Evolutionary conservation across 2,888 invertebrate genomes (phyloP), one percentile per base, ranked within the genome.

Genomic region (Hypselothyrea guttata): DNA sequence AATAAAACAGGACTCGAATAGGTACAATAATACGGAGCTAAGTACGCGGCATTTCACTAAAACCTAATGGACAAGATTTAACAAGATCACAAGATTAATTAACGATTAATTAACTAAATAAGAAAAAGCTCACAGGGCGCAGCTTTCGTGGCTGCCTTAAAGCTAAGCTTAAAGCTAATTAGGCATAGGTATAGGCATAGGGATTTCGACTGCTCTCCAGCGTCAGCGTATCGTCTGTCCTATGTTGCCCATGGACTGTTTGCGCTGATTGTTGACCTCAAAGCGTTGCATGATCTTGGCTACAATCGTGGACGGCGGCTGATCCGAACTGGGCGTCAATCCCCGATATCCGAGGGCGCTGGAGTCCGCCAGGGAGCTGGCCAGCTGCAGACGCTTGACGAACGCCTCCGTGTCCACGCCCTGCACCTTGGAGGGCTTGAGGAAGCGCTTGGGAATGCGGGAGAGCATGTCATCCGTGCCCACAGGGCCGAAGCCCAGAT

Each of bases 271-370:
- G 46, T 77, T 92, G 71, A 92, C 91, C 66, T 93, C 91, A 69
- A 93, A 92, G 56, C 94, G 92, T 73, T 94, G 93, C 92, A 95
- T 94, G 81, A 95, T 95, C 89, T 95, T 95, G 89, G 94, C 94
- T 88, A 95, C 95, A 91, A 95, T 95, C 89, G 93, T 93, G 85
- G 95, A 95, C 62, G 95, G 94, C 89, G 93, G 94, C 91, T 93
- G 92, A 91, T 94, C 94, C 61, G 94, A 94, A 90, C 94, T 93
- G 89, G 94, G 95, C 71, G 94, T 93, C n/a, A 95, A 90, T 22
- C 95, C 95, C 74, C 95, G 92, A 85, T 95, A 95, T 38, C 95
- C 95, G 76, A 94, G 92, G 16, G 94, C 93, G 31, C 94, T 94
- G 44, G 94, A 93, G 86, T 95, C 95, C 79, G 94, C 93, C 88